Base-by-base conservation (phyloP, 2,113 vertebrate genomes). In the Rhabdornis inornatus region DNA sequence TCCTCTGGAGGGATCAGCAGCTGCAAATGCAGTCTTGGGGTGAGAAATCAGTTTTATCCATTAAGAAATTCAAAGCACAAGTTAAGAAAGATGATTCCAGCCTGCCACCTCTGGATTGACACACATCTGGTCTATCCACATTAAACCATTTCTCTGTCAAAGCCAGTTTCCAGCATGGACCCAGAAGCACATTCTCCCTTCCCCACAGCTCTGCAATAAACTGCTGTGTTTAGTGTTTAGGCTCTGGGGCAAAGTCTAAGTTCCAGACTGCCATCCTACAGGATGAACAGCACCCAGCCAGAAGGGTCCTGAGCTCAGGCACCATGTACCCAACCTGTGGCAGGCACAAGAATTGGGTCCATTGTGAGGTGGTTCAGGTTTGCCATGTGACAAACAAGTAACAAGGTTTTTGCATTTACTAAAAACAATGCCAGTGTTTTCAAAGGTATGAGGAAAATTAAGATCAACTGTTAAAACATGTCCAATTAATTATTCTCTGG, bases 291-390 rank as follows among this genome's bases (percentile, higher is more conserved):
- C 12, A 16, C 45, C 33, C 45, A 27, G n/a, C 5, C 66, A 55
- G 61, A 33, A 60, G 11, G 37, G n/a, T 31, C 39, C 63, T 13
- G 59, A 53, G 31, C 24, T 65, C 12, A 28, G 33, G 45, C 45
- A 66, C 24, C 28, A 3, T 0, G 0, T 28, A 22, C 28, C 31
- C 24, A 42, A 24, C 37, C 28, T 56, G 15, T 0, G 5, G 21
- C 17, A 21, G 37, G 57, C 25, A 40, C 35, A 20, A 45, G 30
- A 84, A 57, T 11, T 0, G 5, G n/a, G 25, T 50, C 50, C n/a
- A 0, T 13, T 6, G 25, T 2, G 37, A 66, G 4, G 6, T 23
- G 21, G 30, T 45, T 89, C 49, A 13, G 13, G 18, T 61, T 53
- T 39, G 39, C 22, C 57, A 11, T 0, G 7, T 42, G 49, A 72